These are phyloP conservation scores for Zoroaster sp. DNA, from an alignment of 53 echinoderm and acorn worm species.

Conservation along the genomic window DNA sequence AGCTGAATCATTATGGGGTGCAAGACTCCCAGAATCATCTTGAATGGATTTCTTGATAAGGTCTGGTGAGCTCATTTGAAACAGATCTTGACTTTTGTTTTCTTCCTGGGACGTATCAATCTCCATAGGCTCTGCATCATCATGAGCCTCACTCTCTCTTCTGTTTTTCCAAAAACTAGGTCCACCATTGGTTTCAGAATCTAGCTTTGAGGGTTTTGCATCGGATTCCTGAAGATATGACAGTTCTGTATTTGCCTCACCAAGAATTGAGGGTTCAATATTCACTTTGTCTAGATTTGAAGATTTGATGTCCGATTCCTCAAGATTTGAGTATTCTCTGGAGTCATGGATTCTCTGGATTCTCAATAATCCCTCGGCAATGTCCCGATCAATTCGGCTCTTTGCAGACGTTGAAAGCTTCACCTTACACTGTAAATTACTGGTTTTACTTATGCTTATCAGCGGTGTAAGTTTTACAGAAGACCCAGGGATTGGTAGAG, in stretches of 20 bases:
- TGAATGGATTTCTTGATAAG: background rate
- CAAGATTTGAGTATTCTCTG: background rate
- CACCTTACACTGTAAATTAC: background rate
- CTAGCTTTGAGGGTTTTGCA: background rate
- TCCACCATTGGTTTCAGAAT: background rate
- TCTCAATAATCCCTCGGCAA: background rate
- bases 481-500: background rate
- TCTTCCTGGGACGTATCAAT: conserved; percentile 30
- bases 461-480: too few relatives aligned
- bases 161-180: background rate
- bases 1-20: too few relatives aligned
- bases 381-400: background rate
- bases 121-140: conserved; percentile 20
- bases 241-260: too few relatives aligned
- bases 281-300: background rate
- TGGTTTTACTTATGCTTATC: background rate
- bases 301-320: background rate
- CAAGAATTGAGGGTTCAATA: background rate
- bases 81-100: background rate
- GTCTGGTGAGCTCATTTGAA: background rate
- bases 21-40: background rate
- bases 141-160: background rate
- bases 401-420: background rate
- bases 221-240: background rate
- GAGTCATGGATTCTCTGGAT: background rate